phyloP scores from a whole-genome alignment of 2,888 invertebrate genomes.

The Amphiduros pacificus region DNA sequence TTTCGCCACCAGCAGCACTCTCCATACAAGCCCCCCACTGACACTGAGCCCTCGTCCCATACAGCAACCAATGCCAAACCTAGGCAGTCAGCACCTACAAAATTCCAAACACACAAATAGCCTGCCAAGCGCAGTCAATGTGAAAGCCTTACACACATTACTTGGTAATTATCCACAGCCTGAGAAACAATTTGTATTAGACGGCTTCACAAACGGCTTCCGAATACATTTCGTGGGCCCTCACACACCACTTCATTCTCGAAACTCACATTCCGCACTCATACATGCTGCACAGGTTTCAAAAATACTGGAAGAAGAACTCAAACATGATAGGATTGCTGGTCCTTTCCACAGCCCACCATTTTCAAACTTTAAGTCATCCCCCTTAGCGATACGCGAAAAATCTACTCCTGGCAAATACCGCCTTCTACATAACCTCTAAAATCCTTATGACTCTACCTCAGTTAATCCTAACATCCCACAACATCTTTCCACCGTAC shows the following conservation, averaged over 20 bases:
- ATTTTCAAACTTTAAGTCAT: background rate
- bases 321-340: background rate
- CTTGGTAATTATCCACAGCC: no score
- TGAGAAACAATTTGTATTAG: no score
- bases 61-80: background rate
- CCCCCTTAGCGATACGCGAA: background rate
- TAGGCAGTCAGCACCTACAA: no score
- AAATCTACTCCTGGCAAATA: background rate
- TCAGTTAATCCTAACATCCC: background rate
- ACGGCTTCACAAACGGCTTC: background rate
- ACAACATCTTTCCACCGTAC: background rate
- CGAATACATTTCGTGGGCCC: background rate
- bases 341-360: background rate
- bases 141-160: background rate
- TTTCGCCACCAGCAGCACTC: no score
- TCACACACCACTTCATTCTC: background rate
- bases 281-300: no score
- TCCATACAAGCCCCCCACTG: no score
- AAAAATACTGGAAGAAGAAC: background rate
- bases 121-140: background rate
- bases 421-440: background rate
- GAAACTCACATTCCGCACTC: background rate
- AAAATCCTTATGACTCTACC: background rate
- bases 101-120: no score
- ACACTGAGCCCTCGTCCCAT: background rate